Base-by-base conservation (phyloP, 1,140 invertebrate genomes). In the Drosophila biarmipes region DNA sequence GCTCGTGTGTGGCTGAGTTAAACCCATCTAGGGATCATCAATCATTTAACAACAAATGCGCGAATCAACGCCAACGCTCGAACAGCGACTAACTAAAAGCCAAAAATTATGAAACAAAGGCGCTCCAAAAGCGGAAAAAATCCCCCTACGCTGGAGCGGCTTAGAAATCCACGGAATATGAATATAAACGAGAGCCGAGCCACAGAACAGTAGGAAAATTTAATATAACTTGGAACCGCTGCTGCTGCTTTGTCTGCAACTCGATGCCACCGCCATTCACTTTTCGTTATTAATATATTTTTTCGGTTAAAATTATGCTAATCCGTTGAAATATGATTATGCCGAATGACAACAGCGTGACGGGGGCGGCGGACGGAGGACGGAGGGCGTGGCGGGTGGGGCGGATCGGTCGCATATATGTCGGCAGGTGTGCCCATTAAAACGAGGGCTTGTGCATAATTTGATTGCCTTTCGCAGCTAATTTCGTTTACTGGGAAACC, bases 281-380 rank as follows among this genome's bases (percentile, higher is more conserved):
- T 90, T 89, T 89, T 89, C 85, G 87, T 89, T 89, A 89, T 89
- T 78, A 90, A 89, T 89, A 85, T 86, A 80, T 69, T 40, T 52
- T 69, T 55, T 56, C 6, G 64, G 56, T 84, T 78, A 86, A 87
- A 87, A 87, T 87, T 89, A 89, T 89, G 84, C 84, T 89, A 89
- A 89, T 89, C 85, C 84, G 85, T 89, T 89, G 84, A 89, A 89
- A 89, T 89, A 89, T 89, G 84, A 89, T 89, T 90, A 89, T 89
- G 84, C 80, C 84, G 87, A 84, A 77, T 90, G 85, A 89, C 84
- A 87, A 73, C 82, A 68, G 82, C 71, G 86, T 72, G 84, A 76
- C 43, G 58, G 51, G 27, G 38, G 61, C 49, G 45, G 61, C 49
- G 45, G n/a, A n/a, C n/a, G n/a, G 35, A 31, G 17, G 31, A 42